Conservation (phyloP, 2,113 vertebrate genomes). For the Scortum barcoo region DNA sequence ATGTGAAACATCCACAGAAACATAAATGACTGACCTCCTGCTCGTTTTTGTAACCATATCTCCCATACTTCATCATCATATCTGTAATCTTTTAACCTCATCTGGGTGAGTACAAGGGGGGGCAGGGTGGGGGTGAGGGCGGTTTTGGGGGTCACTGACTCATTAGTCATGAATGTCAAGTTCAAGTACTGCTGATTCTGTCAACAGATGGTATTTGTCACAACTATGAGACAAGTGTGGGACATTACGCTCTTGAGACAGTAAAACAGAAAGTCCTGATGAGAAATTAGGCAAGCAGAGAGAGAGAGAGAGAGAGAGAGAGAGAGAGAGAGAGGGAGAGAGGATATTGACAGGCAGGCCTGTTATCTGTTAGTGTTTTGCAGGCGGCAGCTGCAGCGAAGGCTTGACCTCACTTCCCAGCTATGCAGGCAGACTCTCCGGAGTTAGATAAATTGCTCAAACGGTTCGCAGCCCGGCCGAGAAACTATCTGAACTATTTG, state of each 20-base stretch:
- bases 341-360: constrained; percentile 58
- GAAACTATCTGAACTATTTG: constrained; percentile 60
- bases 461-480: constrained; percentile 46
- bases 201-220: constrained; percentile 52
- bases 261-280: constrained; percentile 27
- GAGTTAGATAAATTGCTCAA: constrained; percentile 66
- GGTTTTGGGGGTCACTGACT: constrained; percentile 27
- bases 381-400: constrained; percentile 73
- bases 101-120: neutral
- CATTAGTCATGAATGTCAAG: constrained; percentile 28
- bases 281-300: constrained; percentile 37
- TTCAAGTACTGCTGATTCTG: constrained; percentile 17
- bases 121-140: neutral
- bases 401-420: constrained; percentile 77
- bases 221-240: constrained; percentile 29
- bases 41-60: constrained; percentile 13
- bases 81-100: constrained; percentile 10
- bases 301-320: neutral
- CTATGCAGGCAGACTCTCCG: constrained; percentile 71
- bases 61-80: constrained; percentile 1
- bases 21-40: constrained; percentile 7
- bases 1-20: constrained; percentile 25
- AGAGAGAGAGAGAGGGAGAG: constrained; percentile 4
- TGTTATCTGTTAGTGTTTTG: constrained; percentile 75
- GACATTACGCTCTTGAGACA: constrained; percentile 35